Percentiles rank a stretch among this genome's conserved stretches.
Evolutionary conservation across 2,797 vertebrate species (phyloP).

Genomic region (Pangasius sanitwongsei): DNA sequence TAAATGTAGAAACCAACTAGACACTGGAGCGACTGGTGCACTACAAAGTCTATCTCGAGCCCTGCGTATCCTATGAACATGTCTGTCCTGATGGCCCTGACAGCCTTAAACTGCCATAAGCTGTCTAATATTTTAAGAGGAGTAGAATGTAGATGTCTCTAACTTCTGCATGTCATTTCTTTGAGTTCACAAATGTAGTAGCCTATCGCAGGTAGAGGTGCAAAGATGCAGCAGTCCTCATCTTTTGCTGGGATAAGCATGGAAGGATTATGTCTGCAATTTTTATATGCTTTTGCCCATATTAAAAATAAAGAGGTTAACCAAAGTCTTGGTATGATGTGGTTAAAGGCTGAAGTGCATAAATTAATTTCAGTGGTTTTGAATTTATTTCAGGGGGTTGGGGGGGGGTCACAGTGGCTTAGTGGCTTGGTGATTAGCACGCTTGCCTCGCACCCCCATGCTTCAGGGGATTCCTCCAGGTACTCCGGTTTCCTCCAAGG

Average conservation of each 20-base stretch:
- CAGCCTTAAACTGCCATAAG: conserved; percentile 1
- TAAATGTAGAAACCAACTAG: background rate
- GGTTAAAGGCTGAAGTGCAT: background rate
- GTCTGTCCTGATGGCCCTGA: background rate
- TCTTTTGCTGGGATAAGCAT: background rate
- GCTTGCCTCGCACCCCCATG: too few species aligned
- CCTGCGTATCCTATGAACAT: background rate
- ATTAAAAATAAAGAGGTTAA: background rate
- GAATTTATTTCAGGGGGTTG: background rate
- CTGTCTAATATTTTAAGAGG: background rate
- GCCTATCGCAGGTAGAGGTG: background rate
- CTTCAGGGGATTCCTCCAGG: too few species aligned
- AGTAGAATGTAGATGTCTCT: background rate
- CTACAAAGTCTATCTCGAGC: background rate
- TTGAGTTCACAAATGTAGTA: background rate
- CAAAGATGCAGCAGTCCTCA: background rate
- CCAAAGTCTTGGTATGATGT: background rate
- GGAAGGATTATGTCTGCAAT: background rate
- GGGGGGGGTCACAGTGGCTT: too few species aligned
- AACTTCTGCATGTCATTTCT: background rate
- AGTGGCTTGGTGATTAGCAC: too few species aligned
- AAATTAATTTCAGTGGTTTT: background rate
- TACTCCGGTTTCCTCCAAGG: too few species aligned
- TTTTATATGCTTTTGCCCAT: background rate
- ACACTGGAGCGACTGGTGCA: background rate